Evolutionary conservation across 2,113 vertebrate species (phyloP).

Genomic region (Tachuris rubrigastra): DNA sequence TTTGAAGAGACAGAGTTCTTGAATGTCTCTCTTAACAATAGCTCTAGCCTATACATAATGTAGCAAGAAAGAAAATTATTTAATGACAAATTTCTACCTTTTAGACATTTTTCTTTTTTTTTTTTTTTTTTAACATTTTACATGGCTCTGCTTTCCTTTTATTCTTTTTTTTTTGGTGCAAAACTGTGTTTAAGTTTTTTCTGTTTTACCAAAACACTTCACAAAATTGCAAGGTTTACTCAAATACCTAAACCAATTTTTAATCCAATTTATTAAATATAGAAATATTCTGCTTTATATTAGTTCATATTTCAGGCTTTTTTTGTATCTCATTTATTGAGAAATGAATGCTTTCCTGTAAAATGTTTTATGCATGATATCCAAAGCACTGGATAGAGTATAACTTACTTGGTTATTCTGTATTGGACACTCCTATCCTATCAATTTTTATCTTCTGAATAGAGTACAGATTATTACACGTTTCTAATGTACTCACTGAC

Average conservation of each 20-base stretch:
- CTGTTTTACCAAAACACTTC: neutral
- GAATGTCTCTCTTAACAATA: conserved; percentile 8
- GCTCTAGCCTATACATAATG: neutral
- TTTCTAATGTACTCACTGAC: neutral
- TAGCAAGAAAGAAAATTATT: neutral
- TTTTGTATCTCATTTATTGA: neutral
- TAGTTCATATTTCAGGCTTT: neutral
- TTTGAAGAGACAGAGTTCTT: conserved; percentile 27
- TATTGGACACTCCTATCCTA: neutral
- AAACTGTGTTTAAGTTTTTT: neutral
- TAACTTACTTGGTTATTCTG: neutral
- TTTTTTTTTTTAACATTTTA: neutral
- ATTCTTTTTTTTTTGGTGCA: neutral
- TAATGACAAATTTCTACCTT: neutral
- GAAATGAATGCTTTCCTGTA: neutral
- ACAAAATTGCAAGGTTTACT: neutral
- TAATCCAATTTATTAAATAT: neutral
- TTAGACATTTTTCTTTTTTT: neutral
- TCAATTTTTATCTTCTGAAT: neutral
- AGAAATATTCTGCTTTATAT: neutral
- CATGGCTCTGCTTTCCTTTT: neutral
- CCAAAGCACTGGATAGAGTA: neutral
- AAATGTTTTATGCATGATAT: neutral
- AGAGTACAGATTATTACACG: neutral
- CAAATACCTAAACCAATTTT: neutral